Conservation (phyloP, 1,140 invertebrate genomes). For the Megalopta genalis region DNA sequence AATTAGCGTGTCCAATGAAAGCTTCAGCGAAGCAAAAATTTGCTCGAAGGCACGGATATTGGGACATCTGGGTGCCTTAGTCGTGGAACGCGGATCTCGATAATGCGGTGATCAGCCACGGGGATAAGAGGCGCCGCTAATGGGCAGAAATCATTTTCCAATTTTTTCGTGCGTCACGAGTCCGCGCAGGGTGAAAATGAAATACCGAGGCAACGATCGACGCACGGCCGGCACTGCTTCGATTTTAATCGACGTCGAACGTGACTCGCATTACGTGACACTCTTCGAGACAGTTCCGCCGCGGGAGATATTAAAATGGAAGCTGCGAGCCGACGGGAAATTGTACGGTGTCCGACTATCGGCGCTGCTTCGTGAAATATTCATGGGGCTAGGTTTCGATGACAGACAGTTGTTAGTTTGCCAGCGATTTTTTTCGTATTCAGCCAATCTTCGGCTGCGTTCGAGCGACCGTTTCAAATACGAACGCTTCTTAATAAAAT, state of each 20-base stretch:
- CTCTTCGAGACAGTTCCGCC: background rate
- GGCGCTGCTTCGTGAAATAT: background rate
- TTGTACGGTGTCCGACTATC: background rate
- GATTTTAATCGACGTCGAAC: constrained; percentile 31
- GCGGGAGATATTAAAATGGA: constrained; percentile 9
- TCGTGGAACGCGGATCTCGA: background rate
- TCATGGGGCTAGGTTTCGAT: background rate
- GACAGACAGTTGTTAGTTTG: constrained; percentile 2
- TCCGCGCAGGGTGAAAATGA: background rate
- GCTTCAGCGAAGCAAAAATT: too few relatives aligned
- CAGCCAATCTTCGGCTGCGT: background rate
- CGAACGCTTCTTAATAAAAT: too few relatives aligned
- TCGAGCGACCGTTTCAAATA: background rate
- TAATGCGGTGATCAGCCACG: constrained; percentile 32
- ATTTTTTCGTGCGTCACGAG: background rate
- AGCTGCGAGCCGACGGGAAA: background rate
- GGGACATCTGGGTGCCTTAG: too few relatives aligned
- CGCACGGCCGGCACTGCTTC: background rate
- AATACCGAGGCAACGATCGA: background rate
- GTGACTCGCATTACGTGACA: background rate
- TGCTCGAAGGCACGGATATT: too few relatives aligned
- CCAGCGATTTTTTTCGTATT: background rate
- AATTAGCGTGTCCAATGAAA: background rate
- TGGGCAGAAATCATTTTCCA: background rate
- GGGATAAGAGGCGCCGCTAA: background rate